A percentile compares a stretch with the other conserved stretches of the same genome.
Evolutionary conservation across 2,113 vertebrate genomes (phyloP).

Genomic region (Harpagus bidentatus): DNA sequence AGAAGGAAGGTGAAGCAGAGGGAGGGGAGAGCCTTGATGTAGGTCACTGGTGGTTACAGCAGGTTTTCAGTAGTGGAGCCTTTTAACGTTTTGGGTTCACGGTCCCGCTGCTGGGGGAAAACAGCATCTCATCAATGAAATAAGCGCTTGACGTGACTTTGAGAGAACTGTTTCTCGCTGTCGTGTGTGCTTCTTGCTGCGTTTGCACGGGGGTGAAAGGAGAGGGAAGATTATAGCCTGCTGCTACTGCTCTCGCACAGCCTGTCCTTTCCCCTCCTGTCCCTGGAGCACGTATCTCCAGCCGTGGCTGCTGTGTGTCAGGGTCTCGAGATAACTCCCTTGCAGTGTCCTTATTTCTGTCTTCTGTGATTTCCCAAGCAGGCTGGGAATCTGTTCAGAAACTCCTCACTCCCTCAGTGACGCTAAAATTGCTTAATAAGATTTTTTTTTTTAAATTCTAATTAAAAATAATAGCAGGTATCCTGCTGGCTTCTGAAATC

Average conservation of each 20-base stretch:
- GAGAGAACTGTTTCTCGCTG: fast-evolving
- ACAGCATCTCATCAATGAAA: neutral
- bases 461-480: neutral
- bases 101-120: neutral
- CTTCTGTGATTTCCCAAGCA: neutral
- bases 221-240: neutral
- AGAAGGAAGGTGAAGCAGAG: constrained; percentile 32
- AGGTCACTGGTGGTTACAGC: neutral
- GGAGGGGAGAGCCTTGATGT: neutral
- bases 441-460: neutral
- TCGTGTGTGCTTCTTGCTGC: neutral
- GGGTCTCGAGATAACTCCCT: neutral
- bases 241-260: neutral
- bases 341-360: neutral
- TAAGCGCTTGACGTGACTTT: neutral
- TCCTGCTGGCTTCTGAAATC: neutral
- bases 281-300: neutral
- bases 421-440: neutral
- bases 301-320: neutral
- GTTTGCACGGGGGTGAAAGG: neutral
- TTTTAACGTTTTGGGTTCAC: neutral
- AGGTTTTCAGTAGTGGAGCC: neutral
- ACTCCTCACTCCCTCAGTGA: neutral
- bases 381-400: neutral
- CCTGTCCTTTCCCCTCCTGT: neutral